Conservation (phyloP, 2,113 vertebrate genomes). For the Semnornis frantzii region DNA sequence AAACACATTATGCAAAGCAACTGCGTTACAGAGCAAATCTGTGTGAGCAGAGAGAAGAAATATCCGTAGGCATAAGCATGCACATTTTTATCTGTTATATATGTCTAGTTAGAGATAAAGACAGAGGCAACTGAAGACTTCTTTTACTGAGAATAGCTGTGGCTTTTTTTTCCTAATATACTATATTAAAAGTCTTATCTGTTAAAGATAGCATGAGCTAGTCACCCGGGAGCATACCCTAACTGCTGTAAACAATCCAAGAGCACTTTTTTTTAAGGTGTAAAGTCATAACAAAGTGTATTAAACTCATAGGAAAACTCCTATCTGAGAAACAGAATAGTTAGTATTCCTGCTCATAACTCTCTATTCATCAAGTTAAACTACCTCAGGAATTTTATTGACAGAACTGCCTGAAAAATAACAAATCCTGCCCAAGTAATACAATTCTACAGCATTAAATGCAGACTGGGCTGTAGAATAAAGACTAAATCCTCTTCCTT, state of each 20-base stretch:
- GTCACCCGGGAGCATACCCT: background rate
- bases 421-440: background rate
- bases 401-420: background rate
- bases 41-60: background rate
- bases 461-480: background rate
- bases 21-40: background rate
- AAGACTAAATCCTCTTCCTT: background rate
- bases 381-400: background rate
- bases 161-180: background rate
- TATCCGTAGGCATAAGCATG: background rate
- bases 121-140: background rate
- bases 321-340: background rate
- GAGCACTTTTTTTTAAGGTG: background rate
- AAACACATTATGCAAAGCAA: slow-evolving; percentile 64
- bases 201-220: background rate
- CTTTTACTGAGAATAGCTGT: background rate
- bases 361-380: background rate
- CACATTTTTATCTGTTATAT: background rate
- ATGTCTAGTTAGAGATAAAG: background rate
- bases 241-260: background rate
- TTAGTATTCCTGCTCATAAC: background rate
- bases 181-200: background rate
- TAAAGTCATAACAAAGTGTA: background rate
- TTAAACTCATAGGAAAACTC: background rate
- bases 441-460: background rate